Conservation (phyloP, 2,797 vertebrate genomes). For the Gastrophryne carolinensis region DNA sequence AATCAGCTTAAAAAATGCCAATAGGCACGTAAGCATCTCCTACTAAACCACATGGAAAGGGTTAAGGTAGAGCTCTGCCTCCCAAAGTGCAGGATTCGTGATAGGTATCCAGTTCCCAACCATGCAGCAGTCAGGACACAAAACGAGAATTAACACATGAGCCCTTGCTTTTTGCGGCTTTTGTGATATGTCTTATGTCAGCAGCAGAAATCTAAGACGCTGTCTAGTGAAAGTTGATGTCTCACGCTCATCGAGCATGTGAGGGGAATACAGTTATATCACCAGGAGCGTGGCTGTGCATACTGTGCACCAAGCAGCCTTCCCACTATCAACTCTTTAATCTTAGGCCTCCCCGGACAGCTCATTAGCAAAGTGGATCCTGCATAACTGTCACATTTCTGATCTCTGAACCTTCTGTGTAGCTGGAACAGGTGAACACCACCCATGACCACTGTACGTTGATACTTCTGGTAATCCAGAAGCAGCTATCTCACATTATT, state of each 20-base stretch:
- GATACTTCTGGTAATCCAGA: too few species aligned
- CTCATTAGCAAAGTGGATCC: slow-evolving; percentile 35
- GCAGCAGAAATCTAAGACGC: slow-evolving; percentile 13
- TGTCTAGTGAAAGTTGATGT: not conserved
- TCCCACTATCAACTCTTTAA: not conserved
- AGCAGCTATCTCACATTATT: too few species aligned
- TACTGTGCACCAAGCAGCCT: not conserved
- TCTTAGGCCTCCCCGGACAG: slow-evolving; percentile 7
- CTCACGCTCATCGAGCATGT: slow-evolving; percentile 44
- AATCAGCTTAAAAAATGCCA: too few species aligned
- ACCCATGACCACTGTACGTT: not conserved
- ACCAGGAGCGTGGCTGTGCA: slow-evolving; percentile 23
- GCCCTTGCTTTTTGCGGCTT: not conserved
- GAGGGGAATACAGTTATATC: slow-evolving; percentile 20
- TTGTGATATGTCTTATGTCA: slow-evolving; percentile 12
- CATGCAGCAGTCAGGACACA: not conserved
- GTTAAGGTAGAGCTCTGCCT: too few species aligned
- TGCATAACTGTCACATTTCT: slow-evolving; percentile 45
- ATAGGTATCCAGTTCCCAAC: too few species aligned
- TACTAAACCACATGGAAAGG: too few species aligned
- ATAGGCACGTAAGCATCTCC: too few species aligned
- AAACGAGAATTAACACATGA: not conserved
- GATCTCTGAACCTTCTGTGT: not conserved
- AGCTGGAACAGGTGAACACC: not conserved
- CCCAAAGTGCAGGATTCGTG: too few species aligned